Evolutionary conservation across 2,113 vertebrate species (phyloP), one percentile per base, ranked within the genome.

Genomic region (Atherinomorus stipes): DNA sequence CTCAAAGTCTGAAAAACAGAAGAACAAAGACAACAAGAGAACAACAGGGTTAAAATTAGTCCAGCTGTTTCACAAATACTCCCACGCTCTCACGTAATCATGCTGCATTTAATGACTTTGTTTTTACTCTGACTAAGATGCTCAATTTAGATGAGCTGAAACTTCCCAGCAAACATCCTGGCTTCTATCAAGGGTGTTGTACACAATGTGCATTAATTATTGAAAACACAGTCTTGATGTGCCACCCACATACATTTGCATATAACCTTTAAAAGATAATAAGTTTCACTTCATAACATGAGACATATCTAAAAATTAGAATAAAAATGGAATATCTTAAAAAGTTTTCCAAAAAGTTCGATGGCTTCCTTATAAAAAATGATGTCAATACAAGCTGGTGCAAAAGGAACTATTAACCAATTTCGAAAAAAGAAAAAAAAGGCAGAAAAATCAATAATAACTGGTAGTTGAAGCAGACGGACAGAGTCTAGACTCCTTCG

Each of bases 1-100:
- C 93, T 96, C 96, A 87, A 96, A 96, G 88, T 96, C 96, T 97
- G 88, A 52, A 19, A 63, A 21, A 61, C 1, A 31, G 15, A n/a
- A 38, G 7, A 7, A 65, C n/a, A 26, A 25, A 47, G 50, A 63
- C 37, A 23, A 63, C 18, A 3, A 19, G n/a, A n/a, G 1, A 25
- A 23, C 19, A 58, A 25, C 12, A 40, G 52, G 12, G 47, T 72
- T 40, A 45, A 42, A 74, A 59, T 60, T 1, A 47, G 26, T 45
- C 52, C 58, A 47, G 72, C 44, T 47, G 70, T 67, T 77, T 67
- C 23, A 42, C 19, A 58, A 1, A 63, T 9, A 59, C 65, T 38
- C 62, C 18, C 23, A 4, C 61, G 38, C 5, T 34, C 21, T 28
- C 52, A 37, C 64, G 12, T 28, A 40, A 26, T 60, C 15, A 49